Conservation (phyloP, 2,888 invertebrate species). For the Microchrysa polita region DNA sequence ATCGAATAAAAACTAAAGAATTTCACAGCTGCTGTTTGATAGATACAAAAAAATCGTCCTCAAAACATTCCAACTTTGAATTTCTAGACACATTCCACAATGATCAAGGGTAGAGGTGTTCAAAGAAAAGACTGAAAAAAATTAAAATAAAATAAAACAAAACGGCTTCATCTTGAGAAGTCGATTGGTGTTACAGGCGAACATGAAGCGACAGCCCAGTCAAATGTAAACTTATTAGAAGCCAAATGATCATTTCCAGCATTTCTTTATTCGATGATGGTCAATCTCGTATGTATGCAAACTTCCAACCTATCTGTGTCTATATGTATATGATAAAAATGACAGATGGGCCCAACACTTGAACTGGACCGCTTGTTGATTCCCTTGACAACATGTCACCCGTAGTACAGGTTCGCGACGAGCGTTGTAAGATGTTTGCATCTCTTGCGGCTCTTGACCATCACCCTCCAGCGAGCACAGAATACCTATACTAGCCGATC, state of each 20-base stretch:
- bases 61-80: not conserved
- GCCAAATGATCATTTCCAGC: constrained; percentile 25
- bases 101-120: not conserved
- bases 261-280: not conserved
- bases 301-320: constrained; percentile 6
- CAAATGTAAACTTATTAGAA: constrained; percentile 33
- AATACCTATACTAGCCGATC: not conserved
- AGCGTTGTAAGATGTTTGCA: not conserved
- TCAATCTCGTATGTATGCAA: constrained; percentile 23
- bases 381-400: constrained; percentile 33
- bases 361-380: constrained; percentile 23
- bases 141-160: too few species aligned
- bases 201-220: constrained; percentile 8
- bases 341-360: constrained; percentile 31
- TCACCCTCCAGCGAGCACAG: not conserved
- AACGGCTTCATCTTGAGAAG: not conserved
- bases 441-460: not conserved
- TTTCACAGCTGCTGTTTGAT: constrained; percentile 14
- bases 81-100: not conserved
- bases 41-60: not conserved
- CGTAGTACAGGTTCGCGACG: not conserved
- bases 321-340: constrained; percentile 13
- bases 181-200: not conserved
- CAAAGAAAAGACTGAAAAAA: too few species aligned
- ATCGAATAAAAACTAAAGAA: not conserved